Percentiles rank a stretch among this genome's conserved stretches.
Conservation (phyloP, 2,113 vertebrate genomes). For the Gulo gulo region DNA sequence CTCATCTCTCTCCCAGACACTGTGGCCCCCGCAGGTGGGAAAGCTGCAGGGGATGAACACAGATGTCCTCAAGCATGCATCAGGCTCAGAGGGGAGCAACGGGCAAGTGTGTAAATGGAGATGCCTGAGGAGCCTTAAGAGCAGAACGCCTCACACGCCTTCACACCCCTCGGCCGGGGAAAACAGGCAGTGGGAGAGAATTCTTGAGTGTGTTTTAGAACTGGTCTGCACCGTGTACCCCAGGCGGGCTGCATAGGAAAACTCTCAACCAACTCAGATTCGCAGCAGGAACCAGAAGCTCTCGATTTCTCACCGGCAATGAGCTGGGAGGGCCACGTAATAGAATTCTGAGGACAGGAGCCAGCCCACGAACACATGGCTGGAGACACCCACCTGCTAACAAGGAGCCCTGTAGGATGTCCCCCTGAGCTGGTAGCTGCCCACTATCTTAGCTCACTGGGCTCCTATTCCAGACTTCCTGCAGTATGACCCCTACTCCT, state of each 20-base stretch:
- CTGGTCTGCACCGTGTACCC: neutral
- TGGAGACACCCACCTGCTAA: neutral
- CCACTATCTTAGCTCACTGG: neutral
- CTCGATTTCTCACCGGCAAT: neutral
- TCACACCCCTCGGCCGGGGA: neutral
- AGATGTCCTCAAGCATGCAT: neutral
- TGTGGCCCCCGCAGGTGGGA: neutral
- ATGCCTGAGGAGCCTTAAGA: neutral
- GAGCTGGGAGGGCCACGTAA: neutral
- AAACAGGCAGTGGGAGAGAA: neutral
- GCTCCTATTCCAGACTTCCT: neutral
- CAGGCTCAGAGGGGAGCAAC: neutral
- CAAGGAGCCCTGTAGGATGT: rapidly evolving
- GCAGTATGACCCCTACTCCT: too few species aligned
- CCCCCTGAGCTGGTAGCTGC: neutral
- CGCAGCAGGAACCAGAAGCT: neutral
- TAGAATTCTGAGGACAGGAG: neutral
- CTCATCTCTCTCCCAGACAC: neutral
- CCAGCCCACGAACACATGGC: too few species aligned
- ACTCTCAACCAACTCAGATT: neutral
- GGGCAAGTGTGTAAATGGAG: neutral
- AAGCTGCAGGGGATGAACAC: too few species aligned
- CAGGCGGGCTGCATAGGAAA: neutral
- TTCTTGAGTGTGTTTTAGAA: neutral
- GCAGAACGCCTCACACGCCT: neutral